Conservation (phyloP, 1,140 invertebrate genomes). For the Heliconius melpomene region DNA sequence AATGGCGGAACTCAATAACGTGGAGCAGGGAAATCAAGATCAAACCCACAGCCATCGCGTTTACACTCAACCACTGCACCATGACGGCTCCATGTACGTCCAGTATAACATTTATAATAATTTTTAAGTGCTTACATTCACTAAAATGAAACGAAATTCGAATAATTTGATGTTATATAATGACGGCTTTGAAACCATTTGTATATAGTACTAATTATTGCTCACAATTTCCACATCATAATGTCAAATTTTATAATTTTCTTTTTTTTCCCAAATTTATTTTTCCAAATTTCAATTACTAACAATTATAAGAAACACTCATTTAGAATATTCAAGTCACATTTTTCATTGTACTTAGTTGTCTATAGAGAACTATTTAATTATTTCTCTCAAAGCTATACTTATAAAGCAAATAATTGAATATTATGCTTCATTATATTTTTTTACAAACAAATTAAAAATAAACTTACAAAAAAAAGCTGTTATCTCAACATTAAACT, state of each 20-base stretch:
- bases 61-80: too few species aligned
- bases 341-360: slow-evolving; percentile 8
- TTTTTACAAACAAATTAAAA: too few species aligned
- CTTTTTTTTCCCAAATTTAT: not conserved
- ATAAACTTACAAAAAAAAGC: too few species aligned
- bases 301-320: slow-evolving; percentile 3
- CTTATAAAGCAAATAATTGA: not conserved
- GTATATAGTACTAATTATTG: slow-evolving; percentile 3
- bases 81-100: too few species aligned
- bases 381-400: not conserved
- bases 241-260: not conserved
- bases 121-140: not conserved
- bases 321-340: slow-evolving; percentile 8
- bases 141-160: not conserved
- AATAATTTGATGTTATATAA: not conserved
- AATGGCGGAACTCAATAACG: too few species aligned
- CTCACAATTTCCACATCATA: not conserved
- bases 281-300: not conserved
- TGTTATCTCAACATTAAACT: not conserved
- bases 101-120: not conserved
- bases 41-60: too few species aligned
- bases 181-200: not conserved
- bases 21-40: too few species aligned
- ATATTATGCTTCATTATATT: not conserved
- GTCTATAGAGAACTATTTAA: not conserved